Conservation (phyloP, 2,797 vertebrate species). For the Enteromius afrohamiltoni region DNA sequence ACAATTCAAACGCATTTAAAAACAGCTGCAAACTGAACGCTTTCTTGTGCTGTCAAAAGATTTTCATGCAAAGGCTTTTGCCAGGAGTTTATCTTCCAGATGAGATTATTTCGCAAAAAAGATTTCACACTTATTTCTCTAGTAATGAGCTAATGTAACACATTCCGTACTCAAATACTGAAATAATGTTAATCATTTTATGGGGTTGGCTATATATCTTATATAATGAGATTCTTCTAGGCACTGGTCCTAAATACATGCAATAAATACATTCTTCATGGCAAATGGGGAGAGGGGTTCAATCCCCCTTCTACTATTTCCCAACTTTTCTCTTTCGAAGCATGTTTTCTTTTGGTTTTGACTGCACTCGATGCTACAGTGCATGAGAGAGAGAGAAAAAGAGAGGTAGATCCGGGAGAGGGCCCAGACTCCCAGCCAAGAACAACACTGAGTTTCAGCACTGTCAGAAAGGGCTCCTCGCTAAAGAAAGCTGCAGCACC, state of each 20-base stretch:
- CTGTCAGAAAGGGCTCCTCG: conserved; percentile 62
- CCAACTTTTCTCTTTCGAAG: conserved; percentile 32
- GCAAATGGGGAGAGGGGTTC: conserved; percentile 25
- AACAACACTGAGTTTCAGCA: conserved; percentile 69
- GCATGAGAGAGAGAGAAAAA: conserved; percentile 62
- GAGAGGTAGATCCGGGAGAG: conserved; percentile 66
- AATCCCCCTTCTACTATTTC: conserved; percentile 38
- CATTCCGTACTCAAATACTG: background rate
- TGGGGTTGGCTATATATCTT: conserved; percentile 18
- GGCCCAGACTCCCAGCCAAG: conserved; percentile 68
- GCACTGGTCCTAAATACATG: conserved; percentile 38
- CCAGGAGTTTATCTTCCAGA: conserved; percentile 14
- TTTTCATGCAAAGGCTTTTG: conserved; percentile 6
- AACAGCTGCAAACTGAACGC: conserved; percentile 63
- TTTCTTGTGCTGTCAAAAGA: conserved; percentile 56
- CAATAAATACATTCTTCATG: conserved; percentile 45
- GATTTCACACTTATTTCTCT: conserved; percentile 10
- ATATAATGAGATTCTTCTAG: conserved; percentile 40
- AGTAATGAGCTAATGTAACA: background rate
- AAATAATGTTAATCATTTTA: conserved; percentile 20
- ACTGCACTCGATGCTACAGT: conserved; percentile 66
- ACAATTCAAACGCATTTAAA: conserved; percentile 67
- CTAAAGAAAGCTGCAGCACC: conserved; percentile 58
- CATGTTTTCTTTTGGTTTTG: conserved; percentile 64
- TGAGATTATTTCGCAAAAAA: background rate